A percentile compares a stretch with the other conserved stretches of the same genome.
phyloP scores from a whole-genome alignment of 35 echinoderm and acorn worm genomes.

The Anneissia japonica region DNA sequence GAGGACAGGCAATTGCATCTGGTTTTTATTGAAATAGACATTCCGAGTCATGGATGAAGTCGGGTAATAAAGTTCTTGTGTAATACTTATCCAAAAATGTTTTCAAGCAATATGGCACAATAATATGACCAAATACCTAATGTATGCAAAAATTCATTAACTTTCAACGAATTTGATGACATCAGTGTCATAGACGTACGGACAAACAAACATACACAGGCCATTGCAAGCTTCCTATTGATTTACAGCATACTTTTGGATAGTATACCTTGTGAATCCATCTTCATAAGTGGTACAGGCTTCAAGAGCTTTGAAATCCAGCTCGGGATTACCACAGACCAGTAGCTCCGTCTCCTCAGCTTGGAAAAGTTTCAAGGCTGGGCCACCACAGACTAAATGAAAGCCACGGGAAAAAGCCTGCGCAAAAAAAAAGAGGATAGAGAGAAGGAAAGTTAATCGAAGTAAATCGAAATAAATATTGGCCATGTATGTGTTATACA shows the following conservation, averaged over 20 bases:
- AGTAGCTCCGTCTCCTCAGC: constrained; percentile 80
- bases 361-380: constrained; percentile 73
- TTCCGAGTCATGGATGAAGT: too few relatives aligned
- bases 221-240: too few relatives aligned
- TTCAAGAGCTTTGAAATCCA: constrained; percentile 85
- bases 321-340: constrained; percentile 80
- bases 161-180: not conserved
- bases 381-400: constrained; percentile 80
- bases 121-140: too few relatives aligned
- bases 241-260: too few relatives aligned
- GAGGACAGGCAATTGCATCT: too few relatives aligned
- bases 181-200: too few relatives aligned
- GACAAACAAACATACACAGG: too few relatives aligned
- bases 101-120: too few relatives aligned
- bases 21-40: too few relatives aligned
- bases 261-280: constrained; percentile 83
- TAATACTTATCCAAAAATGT: too few relatives aligned
- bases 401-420: constrained; percentile 91
- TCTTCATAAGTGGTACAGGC: constrained; percentile 87
- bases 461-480: not conserved
- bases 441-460: too few relatives aligned
- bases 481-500: not conserved
- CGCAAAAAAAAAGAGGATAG: not conserved
- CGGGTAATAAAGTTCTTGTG: too few relatives aligned
- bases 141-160: not conserved